These are phyloP conservation scores for Entosphenus tridentatus DNA, from an alignment of 2,113 vertebrate species.

Conservation along the genomic window DNA sequence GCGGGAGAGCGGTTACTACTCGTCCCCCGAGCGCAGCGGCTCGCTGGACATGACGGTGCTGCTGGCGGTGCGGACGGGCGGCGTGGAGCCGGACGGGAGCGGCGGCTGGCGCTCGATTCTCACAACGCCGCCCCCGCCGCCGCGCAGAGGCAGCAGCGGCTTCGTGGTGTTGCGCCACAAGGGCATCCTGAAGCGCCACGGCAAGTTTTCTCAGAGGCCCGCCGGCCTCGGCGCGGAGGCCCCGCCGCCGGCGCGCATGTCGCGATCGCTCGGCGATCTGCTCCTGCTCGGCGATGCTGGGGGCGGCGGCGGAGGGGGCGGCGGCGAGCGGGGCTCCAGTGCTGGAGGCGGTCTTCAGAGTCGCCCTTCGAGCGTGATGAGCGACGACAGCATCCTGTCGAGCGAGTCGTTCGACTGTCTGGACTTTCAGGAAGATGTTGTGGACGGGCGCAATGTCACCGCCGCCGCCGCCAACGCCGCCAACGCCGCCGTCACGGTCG, in stretches of 20 bases:
- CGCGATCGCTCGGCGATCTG: constrained; percentile 30
- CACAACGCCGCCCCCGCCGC: too few species aligned
- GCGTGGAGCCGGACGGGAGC: too few species aligned
- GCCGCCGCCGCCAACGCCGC: too few species aligned
- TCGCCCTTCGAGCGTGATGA: constrained; percentile 55
- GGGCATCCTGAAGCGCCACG: constrained; percentile 75
- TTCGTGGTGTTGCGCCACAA: constrained; percentile 33
- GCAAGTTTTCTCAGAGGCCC: constrained; percentile 49
- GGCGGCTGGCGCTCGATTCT: constrained; percentile 17
- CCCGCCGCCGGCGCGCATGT: constrained; percentile 20
- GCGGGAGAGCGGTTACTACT: constrained; percentile 86
- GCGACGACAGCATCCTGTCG: constrained; percentile 57
- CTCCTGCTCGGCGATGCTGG: constrained; percentile 20
- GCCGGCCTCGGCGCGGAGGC: constrained; percentile 18
- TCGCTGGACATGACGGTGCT: constrained; percentile 58
- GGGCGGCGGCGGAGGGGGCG: background rate
- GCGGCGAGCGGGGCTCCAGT: background rate
- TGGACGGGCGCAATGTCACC: constrained; percentile 16
- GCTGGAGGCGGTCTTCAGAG: constrained; percentile 60
- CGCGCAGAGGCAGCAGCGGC: constrained; percentile 20
- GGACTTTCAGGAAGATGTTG: constrained; percentile 43
- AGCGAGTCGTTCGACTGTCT: constrained; percentile 41
- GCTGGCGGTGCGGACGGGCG: constrained; percentile 5
- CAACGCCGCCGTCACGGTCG: too few species aligned
- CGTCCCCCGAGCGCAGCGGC: constrained; percentile 77